Evolutionary conservation across 2,797 vertebrate species (phyloP), one percentile per base, ranked within the genome.

Genomic region (Tauraco hartlaubi): DNA sequence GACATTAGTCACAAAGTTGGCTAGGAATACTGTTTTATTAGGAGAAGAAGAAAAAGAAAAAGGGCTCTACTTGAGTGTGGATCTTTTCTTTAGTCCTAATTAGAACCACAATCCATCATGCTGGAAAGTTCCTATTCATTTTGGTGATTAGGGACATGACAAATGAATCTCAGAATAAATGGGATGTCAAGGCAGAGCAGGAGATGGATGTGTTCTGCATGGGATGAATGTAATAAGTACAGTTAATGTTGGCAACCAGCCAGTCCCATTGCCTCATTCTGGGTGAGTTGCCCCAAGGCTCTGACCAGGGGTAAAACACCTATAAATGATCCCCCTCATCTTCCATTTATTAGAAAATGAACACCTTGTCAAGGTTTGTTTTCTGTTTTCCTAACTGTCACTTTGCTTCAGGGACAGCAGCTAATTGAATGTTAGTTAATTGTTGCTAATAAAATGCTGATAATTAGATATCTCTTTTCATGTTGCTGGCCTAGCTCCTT

Each of bases 121-220:
- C 97, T 98, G 97, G 97, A 98, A 98, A 97, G 92, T 98, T 98
- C 98, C 98, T 98, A 98, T 99, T 99, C 99, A 99, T 99, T 98
- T 98, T 97, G 96, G 98, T 98, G 99, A 99, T 99, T 99, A 98
- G 98, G 98, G 98, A 99, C 98, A 99, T 99, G 98, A 99, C 98
- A 99, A 99, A 99, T 99, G 99, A 99, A 99, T 99, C 98, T 98
- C 85, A 96, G 98, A 99, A 99, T 99, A 99, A 99, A 99, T 98
- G 97, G 98, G 97, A 98, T 99, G 98, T 99, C 99, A 98, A 98
- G 88, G 83, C 91, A 90, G 95, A 98, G 98, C 98, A 97, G 97
- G 98, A 99, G 99, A 99, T 99, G 98, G 98, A 99, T 99, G 99
- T 98, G 98, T 98, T 99, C 98, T 98, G 98, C 98, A 98, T 98